These are phyloP conservation scores for Eristalis tenax DNA, from an alignment of 2,888 invertebrate species.

Conservation along the genomic window DNA sequence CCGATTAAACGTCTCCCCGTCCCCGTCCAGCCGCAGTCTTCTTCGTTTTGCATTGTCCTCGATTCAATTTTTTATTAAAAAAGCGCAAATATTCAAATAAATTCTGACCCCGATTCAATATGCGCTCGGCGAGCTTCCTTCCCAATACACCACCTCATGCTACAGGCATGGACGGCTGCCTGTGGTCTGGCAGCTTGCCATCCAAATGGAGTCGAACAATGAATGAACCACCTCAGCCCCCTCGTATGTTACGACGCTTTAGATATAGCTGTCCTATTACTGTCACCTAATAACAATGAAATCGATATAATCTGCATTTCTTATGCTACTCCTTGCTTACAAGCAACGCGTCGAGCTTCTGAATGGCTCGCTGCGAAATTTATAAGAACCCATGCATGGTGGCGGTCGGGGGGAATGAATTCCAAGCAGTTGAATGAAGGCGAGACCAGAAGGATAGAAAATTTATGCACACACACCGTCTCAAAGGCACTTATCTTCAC, in stretches of 20 bases:
- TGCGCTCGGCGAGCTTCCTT: conserved; percentile 3
- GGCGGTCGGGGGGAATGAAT: conserved; percentile 13
- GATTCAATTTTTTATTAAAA: neutral
- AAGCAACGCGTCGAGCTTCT: conserved; percentile 14
- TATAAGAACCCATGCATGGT: neutral
- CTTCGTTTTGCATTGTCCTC: neutral
- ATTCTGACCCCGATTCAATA: conserved; percentile 39
- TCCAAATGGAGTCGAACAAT: conserved; percentile 24
- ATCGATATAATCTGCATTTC: conserved; percentile 60
- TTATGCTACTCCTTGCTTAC: conserved; percentile 13
- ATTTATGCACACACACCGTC: neutral
- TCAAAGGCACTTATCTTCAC: conserved; percentile 21
- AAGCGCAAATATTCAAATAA: conserved; percentile 30
- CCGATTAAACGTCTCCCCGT: neutral
- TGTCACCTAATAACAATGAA: conserved; percentile 59
- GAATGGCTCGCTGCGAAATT: conserved; percentile 24
- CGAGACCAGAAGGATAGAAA: conserved; percentile 4
- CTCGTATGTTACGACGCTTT: conserved; percentile 13
- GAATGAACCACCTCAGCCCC: conserved; percentile 10
- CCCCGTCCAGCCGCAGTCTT: neutral
- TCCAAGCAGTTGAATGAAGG: conserved; percentile 23
- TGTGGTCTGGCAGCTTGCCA: conserved; percentile 36
- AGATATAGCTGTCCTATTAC: conserved; percentile 56
- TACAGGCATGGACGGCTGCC: conserved; percentile 3
- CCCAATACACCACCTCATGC: neutral